Percentiles rank a stretch among this genome's conserved stretches.
Evolutionary conservation across 2,797 vertebrate species (phyloP).

Genomic region (Heliangelus exortis): DNA sequence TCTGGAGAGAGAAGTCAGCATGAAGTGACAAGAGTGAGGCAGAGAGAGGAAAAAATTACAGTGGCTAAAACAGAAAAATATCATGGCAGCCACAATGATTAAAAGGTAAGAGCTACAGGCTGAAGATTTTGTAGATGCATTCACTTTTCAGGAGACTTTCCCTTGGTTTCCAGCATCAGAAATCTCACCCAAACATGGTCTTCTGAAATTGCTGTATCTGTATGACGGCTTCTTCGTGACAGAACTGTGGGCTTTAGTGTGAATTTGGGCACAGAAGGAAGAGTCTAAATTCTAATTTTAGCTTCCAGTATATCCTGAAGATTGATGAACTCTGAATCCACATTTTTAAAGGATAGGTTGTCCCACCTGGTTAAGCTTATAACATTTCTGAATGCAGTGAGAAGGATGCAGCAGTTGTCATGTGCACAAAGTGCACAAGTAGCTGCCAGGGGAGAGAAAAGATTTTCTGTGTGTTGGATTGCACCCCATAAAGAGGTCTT

Average conservation of each 20-base stretch:
- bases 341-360: not conserved
- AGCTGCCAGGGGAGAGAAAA: not conserved
- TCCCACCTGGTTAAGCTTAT: not conserved
- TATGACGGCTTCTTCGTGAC: not conserved
- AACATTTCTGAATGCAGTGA: not conserved
- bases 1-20: not conserved
- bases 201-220: not conserved
- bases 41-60: not conserved
- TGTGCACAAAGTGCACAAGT: not conserved
- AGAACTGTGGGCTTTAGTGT: not conserved
- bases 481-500: not conserved
- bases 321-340: rapidly evolving
- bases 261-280: not conserved
- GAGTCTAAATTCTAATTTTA: not conserved
- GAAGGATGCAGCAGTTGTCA: not conserved
- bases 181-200: not conserved
- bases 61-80: not conserved
- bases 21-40: not conserved
- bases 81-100: not conserved
- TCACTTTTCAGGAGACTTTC: not conserved
- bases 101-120: not conserved
- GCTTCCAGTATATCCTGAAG: not conserved
- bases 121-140: not conserved
- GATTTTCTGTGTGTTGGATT: not conserved
- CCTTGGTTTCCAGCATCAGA: not conserved